Base-by-base conservation (phyloP, 2,113 vertebrate species). In the Thryonomys swinderianus region DNA sequence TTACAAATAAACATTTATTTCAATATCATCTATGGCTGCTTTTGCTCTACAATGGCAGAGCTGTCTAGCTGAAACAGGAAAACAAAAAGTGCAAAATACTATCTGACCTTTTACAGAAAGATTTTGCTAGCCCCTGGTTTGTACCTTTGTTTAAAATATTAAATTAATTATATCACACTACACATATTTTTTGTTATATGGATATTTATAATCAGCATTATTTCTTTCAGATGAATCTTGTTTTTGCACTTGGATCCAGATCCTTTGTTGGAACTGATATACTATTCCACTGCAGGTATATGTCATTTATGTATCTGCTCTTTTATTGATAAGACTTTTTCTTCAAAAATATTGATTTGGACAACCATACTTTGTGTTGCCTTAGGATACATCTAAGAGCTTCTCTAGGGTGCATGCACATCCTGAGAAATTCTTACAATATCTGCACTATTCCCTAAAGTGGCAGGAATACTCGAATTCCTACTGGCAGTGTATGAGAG, bases 1-100 rank as follows among this genome's bases (percentile, higher is more conserved):
- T 57, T 42, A 30, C 73, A 76, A 85, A 93, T 88, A 53, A 82
- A 87, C 12, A 40, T 96, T 76, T 34, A 76, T 62, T 84, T 87
- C n/a, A 13, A 1, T 40, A 53, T 40, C 32, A 14, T 62, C n/a
- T 32, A 32, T 40, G 62, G 4, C 16, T 81, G 34, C 3, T 85
- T 82, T 85, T n/a, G 48, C 27, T 10, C n/a, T 34, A 57, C 0
- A 37, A 21, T 4, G 59, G 17, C 53, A 71, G 21, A 71, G 37
- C 0, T 83, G 34, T 45, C 16, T 30, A 82, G 14, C 9, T 74
- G 18, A 42, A 40, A 79, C 14, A 86, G 13, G 66, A 48, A 40
- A 0, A 51, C 23, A 55, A n/a, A 92, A 69, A 23, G 0, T 32
- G 1, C 8, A 81, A 93, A 82, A 5, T 62, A 55, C 30, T 83